A percentile compares a stretch with the other conserved stretches of the same genome.
Conservation (phyloP, 2,888 invertebrate species). For the Archips crataeganus region DNA sequence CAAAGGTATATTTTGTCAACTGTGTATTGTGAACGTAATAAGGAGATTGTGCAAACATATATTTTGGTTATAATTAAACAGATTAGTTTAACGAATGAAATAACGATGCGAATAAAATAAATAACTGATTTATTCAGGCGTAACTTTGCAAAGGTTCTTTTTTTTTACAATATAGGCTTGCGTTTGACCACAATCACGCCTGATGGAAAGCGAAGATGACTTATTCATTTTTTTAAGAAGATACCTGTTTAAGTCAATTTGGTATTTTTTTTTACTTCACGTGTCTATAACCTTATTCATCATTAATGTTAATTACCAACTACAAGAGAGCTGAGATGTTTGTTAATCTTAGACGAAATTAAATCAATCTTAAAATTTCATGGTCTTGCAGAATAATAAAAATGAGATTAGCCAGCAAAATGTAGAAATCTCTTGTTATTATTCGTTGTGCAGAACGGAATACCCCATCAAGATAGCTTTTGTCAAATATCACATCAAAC, state of each 20-base stretch:
- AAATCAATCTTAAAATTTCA: not conserved
- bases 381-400: not conserved
- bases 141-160: too few species aligned
- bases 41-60: not conserved
- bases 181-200: too few species aligned
- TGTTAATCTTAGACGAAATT: not conserved
- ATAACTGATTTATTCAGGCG: too few species aligned
- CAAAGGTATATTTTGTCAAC: slow-evolving; percentile 2
- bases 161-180: too few species aligned
- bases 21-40: not conserved
- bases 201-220: too few species aligned
- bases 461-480: not conserved
- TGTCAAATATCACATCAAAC: not conserved
- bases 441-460: not conserved
- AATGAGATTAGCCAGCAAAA: not conserved
- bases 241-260: too few species aligned
- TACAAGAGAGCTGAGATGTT: not conserved
- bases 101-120: too few species aligned
- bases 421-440: not conserved
- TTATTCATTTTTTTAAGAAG: too few species aligned
- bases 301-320: too few species aligned
- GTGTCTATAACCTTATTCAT: too few species aligned
- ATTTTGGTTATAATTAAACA: not conserved
- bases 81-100: not conserved
- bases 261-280: too few species aligned